Evolutionary conservation across 2,113 vertebrate genomes (phyloP).

Genomic region (Mixornis gularis): DNA sequence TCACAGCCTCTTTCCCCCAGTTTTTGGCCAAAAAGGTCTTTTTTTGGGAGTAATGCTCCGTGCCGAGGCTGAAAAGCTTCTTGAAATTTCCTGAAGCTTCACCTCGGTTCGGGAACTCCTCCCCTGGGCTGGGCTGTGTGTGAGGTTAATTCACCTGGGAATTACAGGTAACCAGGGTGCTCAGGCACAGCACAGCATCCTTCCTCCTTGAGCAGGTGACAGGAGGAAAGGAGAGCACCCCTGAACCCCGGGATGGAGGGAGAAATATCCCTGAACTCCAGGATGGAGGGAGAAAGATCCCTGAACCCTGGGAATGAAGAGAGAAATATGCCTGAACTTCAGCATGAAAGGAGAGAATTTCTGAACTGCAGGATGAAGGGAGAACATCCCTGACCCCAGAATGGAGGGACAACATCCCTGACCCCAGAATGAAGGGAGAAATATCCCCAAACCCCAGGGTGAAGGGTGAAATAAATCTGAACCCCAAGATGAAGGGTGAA

Average conservation of each 20-base stretch:
- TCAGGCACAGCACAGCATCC: background rate
- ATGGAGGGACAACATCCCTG: background rate
- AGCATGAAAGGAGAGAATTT: background rate
- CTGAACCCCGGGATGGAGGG: no score
- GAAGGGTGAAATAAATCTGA: no score
- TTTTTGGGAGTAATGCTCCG: accelerated
- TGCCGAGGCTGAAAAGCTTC: background rate
- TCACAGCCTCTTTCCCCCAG: accelerated
- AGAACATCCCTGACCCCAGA: background rate
- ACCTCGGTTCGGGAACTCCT: background rate
- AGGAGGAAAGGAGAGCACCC: background rate
- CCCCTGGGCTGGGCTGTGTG: accelerated
- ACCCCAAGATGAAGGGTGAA: background rate
- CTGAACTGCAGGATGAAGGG: background rate
- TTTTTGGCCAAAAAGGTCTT: background rate
- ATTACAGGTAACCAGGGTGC: accelerated
- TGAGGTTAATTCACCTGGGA: background rate
- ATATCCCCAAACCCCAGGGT: no score
- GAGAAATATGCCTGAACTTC: background rate
- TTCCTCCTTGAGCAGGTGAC: background rate
- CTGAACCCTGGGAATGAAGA: background rate
- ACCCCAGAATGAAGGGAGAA: no score
- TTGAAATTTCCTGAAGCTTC: background rate
- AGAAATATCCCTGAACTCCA: background rate
- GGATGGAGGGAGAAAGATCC: background rate